phyloP scores from a whole-genome alignment of 2,888 invertebrate genomes.

The Agrochola lychnidis region DNA sequence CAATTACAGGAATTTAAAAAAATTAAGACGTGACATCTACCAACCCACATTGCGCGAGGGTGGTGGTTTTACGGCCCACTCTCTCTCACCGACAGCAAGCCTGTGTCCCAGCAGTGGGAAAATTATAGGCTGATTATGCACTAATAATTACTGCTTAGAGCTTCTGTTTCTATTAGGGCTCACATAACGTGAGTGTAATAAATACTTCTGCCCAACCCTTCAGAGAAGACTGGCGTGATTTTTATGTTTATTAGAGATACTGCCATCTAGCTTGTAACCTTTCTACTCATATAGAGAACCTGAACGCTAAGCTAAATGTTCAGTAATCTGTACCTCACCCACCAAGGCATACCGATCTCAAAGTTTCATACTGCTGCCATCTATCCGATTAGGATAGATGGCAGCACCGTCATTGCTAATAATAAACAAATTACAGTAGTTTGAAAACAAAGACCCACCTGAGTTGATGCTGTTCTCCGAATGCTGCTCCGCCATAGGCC shows the following conservation, averaged over 20 bases:
- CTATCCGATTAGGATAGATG: slow-evolving; percentile 34
- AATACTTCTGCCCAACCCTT: neutral
- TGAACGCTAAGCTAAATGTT: neutral
- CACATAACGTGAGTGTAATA: neutral
- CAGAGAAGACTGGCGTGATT: accelerated
- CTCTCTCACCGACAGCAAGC: too few relatives aligned
- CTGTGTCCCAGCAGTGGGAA: too few relatives aligned
- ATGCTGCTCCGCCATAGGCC: slow-evolving; percentile 89
- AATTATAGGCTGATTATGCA: too few relatives aligned
- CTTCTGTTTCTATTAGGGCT: neutral
- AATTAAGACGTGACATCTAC: too few relatives aligned
- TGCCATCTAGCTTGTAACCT: slow-evolving; percentile 18
- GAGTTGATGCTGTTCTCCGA: slow-evolving; percentile 87
- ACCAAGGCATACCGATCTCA: neutral
- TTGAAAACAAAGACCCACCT: slow-evolving; percentile 75
- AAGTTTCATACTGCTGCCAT: neutral
- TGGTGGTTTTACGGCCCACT: too few relatives aligned
- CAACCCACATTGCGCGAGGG: too few relatives aligned
- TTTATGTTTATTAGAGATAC: slow-evolving; percentile 1
- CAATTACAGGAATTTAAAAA: too few relatives aligned
- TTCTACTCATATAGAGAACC: neutral
- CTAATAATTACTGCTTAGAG: neutral
- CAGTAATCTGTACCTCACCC: neutral
- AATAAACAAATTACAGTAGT: neutral
- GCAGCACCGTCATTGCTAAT: slow-evolving; percentile 12